Percentiles rank a stretch among this genome's conserved stretches.
Evolutionary conservation across 2,888 invertebrate species (phyloP).

Genomic region (Macroteleia sp.): DNA sequence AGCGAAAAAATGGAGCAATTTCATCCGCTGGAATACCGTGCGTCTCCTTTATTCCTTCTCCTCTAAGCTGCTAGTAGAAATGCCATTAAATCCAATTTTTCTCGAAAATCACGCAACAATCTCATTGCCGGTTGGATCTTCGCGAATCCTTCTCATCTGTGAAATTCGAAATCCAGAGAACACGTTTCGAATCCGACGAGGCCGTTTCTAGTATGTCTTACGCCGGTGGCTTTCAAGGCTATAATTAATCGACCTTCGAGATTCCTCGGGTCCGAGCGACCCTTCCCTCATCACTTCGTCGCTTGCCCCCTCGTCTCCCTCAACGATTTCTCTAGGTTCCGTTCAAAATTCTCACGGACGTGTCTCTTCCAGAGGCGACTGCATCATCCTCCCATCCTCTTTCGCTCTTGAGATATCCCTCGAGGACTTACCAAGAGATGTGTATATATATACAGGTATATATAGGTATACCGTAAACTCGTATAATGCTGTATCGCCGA

Average conservation of each 20-base stretch:
- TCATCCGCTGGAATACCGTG: background rate
- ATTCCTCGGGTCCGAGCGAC: conserved; percentile 40
- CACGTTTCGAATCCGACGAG: no score
- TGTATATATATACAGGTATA: conserved; percentile 32
- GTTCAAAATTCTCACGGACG: conserved; percentile 59
- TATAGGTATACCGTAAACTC: conserved; percentile 65
- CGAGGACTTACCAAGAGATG: conserved; percentile 36
- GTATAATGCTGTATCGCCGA: conserved; percentile 75
- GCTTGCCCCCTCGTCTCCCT: background rate
- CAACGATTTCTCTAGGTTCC: conserved; percentile 13
- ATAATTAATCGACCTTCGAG: conserved; percentile 63
- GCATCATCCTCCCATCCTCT: conserved; percentile 24
- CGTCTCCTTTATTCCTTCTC: background rate
- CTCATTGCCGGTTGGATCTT: conserved; percentile 15
- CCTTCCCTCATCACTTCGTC: conserved; percentile 18
- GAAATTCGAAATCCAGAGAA: conserved; percentile 18
- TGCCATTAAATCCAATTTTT: conserved; percentile 24
- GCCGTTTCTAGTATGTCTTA: conserved; percentile 25
- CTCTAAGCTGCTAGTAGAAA: background rate
- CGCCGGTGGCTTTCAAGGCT: conserved; percentile 44
- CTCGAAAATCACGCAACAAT: conserved; percentile 27
- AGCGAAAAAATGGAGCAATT: background rate
- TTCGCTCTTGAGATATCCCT: conserved; percentile 52
- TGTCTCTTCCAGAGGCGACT: conserved; percentile 44
- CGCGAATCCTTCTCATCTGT: conserved; percentile 21